Evolutionary conservation across 2,888 invertebrate genomes (phyloP), one percentile per base, ranked within the genome.

Genomic region (Merodon equestris): DNA sequence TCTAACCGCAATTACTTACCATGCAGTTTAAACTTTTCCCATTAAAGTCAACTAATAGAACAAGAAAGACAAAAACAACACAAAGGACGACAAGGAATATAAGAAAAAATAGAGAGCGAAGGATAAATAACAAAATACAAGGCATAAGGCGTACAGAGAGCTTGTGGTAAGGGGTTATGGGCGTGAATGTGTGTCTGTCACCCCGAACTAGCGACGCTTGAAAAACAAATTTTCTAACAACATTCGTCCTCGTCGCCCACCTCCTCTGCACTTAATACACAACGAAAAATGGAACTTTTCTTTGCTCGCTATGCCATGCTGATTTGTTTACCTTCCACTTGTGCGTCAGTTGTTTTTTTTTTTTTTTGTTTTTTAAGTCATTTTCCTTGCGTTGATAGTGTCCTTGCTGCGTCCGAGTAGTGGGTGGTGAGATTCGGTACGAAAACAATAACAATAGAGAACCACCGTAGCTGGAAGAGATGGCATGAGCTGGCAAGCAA

Each of bases 11-110:
- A 82, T 82, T 82, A 82, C 82, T 82, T 82, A 82, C 76, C 73
- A 73, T 76, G 81, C 66, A 81, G 82, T 82, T 82, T 82, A 82
- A 82, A 82, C 82, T 82, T 82, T 82, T 82, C 82, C 82, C 82
- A 82, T 82, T 82, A 82, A 82, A 82, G 73, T 75, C 77, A 77
- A 75, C 81, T 81, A 82, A 82, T 81, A 82, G 76, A 56, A 70
- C 67, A 58, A 73, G 42, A 77, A 75, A 81, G 68, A 79, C 45
- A 74, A 63, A 50, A 45, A 14, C 61, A 34, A 61, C 27, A 53
- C 34, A 36, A 34, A 54, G n/a, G n/a, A n/a, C 36, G 40, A 44
- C 40, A 15, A 44, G 13, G 56, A 40, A n/a, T 34, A 14, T 44
- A 14, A 36, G 36, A 10, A 36, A 36, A 10, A 9, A 36, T 36